Base-by-base conservation (phyloP, 2,113 vertebrate species). In the Cephalopholis sonnerati region DNA sequence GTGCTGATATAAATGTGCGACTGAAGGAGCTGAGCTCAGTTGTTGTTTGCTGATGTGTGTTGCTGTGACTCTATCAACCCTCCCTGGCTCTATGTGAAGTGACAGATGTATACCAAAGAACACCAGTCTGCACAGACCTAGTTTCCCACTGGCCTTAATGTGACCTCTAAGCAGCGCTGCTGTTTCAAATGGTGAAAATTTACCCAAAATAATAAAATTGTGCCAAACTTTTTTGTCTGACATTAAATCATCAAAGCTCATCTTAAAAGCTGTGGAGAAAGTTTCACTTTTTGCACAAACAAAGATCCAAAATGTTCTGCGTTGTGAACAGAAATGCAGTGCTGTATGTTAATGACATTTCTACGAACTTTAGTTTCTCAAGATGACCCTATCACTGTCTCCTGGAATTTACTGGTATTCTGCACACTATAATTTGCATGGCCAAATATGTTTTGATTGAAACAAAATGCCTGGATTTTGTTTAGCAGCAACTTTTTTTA, bases 101-200 rank as follows among this genome's bases (percentile, higher is more conserved):
- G 92, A 93, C 92, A 93, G 88, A 92, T 92, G 77, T 92, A 89
- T 66, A 91, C 90, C 90, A 92, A 90, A 92, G 89, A 81, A 92
- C 82, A 67, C 48, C 66, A 61, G 79, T 65, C 82, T 71, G 79
- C 65, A 62, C 61, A 88, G 82, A 89, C 89, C 90, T 65, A 82
- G 41, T 88, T 90, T 90, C 76, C 91, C 69, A 80, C 79, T 87
- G 93, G 84, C 88, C 90, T 74, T 36, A 72, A 79, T 66, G 71
- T 77, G 85, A 94, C 89, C 91, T 87, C 73, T 9, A 24, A 67
- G 53, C 53, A 46, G 15, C 1, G 11, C 10, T 44, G 22, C 13
- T 88, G 75, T 74, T 88, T 71, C 77, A 70, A 74, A 74, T 55
- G 70, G 39, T 53, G 32, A 69, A 46, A 61, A 81, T 62, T n/a